Evolutionary conservation across 2,888 invertebrate genomes (phyloP).

Genomic region (Chydorus sphaericus): DNA sequence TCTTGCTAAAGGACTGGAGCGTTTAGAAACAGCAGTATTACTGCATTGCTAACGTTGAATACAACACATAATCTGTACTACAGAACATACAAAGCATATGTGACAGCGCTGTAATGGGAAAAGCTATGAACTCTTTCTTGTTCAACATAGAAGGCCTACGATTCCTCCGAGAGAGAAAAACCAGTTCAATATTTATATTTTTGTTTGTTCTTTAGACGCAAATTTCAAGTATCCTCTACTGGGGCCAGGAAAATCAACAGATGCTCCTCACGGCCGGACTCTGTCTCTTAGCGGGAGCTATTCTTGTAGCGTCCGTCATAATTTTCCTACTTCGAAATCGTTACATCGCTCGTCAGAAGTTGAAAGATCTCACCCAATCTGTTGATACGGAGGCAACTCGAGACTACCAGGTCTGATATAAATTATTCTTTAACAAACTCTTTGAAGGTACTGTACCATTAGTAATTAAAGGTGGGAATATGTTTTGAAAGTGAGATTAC

Average conservation of each 20-base stretch:
- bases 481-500: too few relatives aligned
- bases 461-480: neutral
- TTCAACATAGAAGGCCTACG: too few relatives aligned
- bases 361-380: conserved; percentile 51
- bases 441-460: neutral
- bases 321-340: conserved; percentile 58
- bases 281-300: conserved; percentile 47
- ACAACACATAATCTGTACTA: too few relatives aligned
- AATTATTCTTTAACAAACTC: neutral
- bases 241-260: conserved; percentile 29
- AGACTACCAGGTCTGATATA: conserved; percentile 69
- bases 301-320: conserved; percentile 43
- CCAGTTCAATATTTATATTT: too few relatives aligned
- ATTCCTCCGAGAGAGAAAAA: too few relatives aligned
- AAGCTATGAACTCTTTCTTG: too few relatives aligned
- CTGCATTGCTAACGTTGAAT: too few relatives aligned
- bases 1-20: too few relatives aligned
- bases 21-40: too few relatives aligned
- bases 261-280: conserved; percentile 41
- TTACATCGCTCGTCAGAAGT: conserved; percentile 58
- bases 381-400: conserved; percentile 73
- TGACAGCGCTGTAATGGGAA: too few relatives aligned
- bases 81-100: too few relatives aligned
- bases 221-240: conserved; percentile 31
- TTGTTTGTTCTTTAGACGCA: conserved; percentile 32